Evolutionary conservation across 2,797 vertebrate genomes (phyloP).

Genomic region (Choloepus didactylus): DNA sequence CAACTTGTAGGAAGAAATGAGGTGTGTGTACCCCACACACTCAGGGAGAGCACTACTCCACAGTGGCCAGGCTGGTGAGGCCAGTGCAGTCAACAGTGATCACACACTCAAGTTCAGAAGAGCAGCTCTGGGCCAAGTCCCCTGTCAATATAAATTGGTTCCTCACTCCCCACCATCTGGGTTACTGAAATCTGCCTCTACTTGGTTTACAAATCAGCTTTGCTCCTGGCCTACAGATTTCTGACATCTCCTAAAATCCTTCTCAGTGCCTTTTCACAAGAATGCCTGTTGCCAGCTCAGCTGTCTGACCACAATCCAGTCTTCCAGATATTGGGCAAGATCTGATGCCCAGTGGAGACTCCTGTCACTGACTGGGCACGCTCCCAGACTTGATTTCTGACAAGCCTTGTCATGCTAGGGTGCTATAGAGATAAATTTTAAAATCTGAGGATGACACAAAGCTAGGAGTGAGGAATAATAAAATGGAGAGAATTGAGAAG

Average conservation of each 20-base stretch:
- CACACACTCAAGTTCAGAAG: background rate
- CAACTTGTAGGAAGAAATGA: background rate
- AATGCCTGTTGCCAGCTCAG: constrained; percentile 20
- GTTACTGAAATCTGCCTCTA: background rate
- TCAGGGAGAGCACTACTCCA: background rate
- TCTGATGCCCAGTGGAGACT: background rate
- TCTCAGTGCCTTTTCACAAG: constrained; percentile 1
- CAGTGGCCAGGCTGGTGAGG: rapidly evolving
- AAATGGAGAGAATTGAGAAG: background rate
- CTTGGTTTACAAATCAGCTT: constrained; percentile 30
- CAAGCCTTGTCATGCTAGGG: background rate
- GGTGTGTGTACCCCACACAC: background rate
- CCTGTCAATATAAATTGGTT: background rate
- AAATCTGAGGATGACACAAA: background rate
- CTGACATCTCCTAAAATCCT: background rate
- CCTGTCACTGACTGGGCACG: background rate
- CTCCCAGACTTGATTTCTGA: background rate
- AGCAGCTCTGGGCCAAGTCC: background rate
- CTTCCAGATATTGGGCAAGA: constrained; percentile 48
- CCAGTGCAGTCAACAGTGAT: background rate
- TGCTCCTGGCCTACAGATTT: background rate
- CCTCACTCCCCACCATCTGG: background rate
- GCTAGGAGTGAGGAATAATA: background rate
- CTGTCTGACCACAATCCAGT: constrained; percentile 18
- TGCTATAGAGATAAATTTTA: background rate